Evolutionary conservation across 2,113 vertebrate species (phyloP).

Genomic region (Pterocles burchelli): DNA sequence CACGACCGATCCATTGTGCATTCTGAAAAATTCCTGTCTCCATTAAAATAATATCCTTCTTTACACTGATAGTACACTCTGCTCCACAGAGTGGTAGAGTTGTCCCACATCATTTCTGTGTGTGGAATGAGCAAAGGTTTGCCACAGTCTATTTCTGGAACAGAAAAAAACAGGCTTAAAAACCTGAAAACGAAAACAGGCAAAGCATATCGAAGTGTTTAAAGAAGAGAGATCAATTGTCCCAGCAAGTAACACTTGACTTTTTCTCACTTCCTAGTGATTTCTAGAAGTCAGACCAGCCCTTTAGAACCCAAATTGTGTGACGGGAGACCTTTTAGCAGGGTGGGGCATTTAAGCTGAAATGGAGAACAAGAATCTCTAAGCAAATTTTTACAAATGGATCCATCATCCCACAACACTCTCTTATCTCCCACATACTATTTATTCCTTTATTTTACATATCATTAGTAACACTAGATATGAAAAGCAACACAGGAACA

Average conservation of each 20-base stretch:
- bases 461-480: neutral
- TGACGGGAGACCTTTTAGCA: neutral
- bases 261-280: neutral
- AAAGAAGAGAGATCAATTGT: neutral
- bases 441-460: neutral
- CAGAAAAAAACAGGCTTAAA: slow-evolving; percentile 1
- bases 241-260: neutral
- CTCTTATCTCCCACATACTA: neutral
- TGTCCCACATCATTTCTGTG: slow-evolving; percentile 74
- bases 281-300: neutral
- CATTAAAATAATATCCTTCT: slow-evolving; percentile 74
- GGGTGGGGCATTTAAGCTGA: neutral
- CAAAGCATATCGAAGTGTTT: neutral
- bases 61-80: slow-evolving; percentile 76
- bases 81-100: slow-evolving; percentile 63
- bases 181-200: neutral
- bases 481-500: neutral
- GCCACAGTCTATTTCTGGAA: slow-evolving; percentile 79
- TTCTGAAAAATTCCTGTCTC: slow-evolving; percentile 72
- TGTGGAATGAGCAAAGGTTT: slow-evolving; percentile 71
- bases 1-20: slow-evolving; percentile 74
- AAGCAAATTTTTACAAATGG: neutral
- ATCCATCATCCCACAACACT: neutral
- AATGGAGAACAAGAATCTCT: neutral
- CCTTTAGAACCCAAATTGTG: neutral